Percentiles rank a stretch among this genome's conserved stretches.
phyloP scores from a whole-genome alignment of 2,113 vertebrate species.

The Forbesichthys papilliferus region DNA sequence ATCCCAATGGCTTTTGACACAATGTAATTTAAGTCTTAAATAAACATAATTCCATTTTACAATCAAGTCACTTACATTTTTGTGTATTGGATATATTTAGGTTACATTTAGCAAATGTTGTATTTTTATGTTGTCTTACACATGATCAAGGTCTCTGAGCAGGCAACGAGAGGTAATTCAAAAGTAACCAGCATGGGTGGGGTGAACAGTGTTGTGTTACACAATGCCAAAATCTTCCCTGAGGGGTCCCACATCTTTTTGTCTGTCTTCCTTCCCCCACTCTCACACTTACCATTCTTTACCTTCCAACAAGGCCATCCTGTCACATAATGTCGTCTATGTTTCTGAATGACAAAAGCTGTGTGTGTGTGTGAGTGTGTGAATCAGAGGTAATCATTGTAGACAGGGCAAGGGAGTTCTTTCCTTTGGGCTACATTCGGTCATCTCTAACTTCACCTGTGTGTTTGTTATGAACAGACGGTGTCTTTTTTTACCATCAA shows the following conservation, averaged over 20 bases:
- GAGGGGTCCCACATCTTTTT: slow-evolving; percentile 59
- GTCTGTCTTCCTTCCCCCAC: slow-evolving; percentile 43
- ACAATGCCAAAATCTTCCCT: slow-evolving; percentile 62
- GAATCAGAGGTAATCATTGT: slow-evolving; percentile 23
- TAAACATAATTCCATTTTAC: too few species aligned
- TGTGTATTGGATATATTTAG: background rate
- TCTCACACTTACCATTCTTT: slow-evolving; percentile 15
- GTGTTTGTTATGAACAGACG: slow-evolving; percentile 20
- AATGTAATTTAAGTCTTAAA: background rate
- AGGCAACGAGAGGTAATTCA: slow-evolving; percentile 42
- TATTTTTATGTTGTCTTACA: slow-evolving; percentile 21
- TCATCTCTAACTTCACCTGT: slow-evolving; percentile 36
- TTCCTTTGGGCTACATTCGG: slow-evolving; percentile 41
- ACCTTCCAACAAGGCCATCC: slow-evolving; percentile 34
- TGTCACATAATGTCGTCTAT: slow-evolving; percentile 51
- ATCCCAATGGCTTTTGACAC: background rate
- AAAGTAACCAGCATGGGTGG: slow-evolving; percentile 67
- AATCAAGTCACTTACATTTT: too few species aligned
- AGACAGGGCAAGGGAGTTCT: slow-evolving; percentile 49
- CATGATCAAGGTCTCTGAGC: background rate
- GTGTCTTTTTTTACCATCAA: slow-evolving; percentile 15
- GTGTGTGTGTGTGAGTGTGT: slow-evolving; percentile 3
- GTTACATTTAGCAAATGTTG: slow-evolving; percentile 4
- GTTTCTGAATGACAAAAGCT: slow-evolving; percentile 53
- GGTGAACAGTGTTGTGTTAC: slow-evolving; percentile 65